These are phyloP conservation scores for Orchestes rusci DNA, from an alignment of 2,888 invertebrate genomes.

Conservation along the genomic window DNA sequence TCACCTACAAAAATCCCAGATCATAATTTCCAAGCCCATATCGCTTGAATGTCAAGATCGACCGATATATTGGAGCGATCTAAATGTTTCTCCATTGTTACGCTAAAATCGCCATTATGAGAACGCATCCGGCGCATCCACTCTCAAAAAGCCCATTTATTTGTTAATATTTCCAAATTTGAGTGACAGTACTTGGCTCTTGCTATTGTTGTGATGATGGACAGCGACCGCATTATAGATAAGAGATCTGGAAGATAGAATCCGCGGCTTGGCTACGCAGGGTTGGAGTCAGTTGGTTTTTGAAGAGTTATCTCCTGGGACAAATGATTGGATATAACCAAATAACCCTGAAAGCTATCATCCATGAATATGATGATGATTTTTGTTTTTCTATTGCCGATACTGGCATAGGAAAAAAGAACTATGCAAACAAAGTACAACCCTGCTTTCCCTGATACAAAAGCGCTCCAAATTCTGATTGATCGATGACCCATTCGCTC, in stretches of 20 bases:
- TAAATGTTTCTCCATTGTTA: conserved; percentile 19
- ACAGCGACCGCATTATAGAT: conserved; percentile 18
- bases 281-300: too few species aligned
- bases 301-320: too few species aligned
- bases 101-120: conserved; percentile 16
- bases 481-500: not conserved
- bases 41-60: conserved; percentile 9
- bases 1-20: too few species aligned
- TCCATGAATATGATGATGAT: too few species aligned
- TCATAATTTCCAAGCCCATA: conserved; percentile 9
- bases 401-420: too few species aligned
- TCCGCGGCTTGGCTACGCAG: not conserved
- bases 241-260: conserved; percentile 12
- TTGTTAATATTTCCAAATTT: conserved; percentile 15
- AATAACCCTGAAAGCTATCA: too few species aligned
- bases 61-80: conserved; percentile 12
- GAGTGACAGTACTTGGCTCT: conserved; percentile 17
- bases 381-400: too few species aligned
- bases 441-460: too few species aligned
- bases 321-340: too few species aligned
- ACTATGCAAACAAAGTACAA: too few species aligned
- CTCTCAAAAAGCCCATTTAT: conserved; percentile 18
- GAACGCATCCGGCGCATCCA: conserved; percentile 12
- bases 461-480: not conserved
- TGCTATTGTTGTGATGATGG: conserved; percentile 17